These are phyloP conservation scores for Phthorimaea operculella DNA, from an alignment of 1,140 invertebrate genomes.

Conservation along the genomic window DNA sequence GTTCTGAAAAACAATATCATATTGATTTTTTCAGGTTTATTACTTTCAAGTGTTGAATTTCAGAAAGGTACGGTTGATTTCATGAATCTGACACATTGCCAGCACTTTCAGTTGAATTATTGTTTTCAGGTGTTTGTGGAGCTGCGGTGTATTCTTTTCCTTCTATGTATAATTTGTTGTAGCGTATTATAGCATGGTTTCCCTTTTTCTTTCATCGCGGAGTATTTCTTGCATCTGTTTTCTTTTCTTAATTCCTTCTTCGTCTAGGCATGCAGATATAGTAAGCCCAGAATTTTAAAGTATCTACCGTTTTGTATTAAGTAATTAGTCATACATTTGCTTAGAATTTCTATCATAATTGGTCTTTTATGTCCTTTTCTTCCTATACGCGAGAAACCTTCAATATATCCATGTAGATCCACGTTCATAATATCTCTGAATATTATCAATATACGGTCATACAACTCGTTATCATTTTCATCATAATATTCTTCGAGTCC, in stretches of 20 bases:
- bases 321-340: not conserved
- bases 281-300: not conserved
- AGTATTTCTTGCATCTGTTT: not conserved
- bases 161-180: not conserved
- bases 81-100: not conserved
- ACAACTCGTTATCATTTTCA: not conserved
- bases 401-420: not conserved
- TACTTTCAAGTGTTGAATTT: not conserved
- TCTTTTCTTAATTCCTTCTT: not conserved
- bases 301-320: not conserved
- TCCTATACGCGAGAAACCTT: not conserved
- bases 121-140: not conserved
- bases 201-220: not conserved
- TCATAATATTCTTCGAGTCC: not conserved
- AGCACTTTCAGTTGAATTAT: not conserved
- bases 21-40: not conserved
- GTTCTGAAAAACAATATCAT: slow-evolving; percentile 19
- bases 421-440: not conserved
- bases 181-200: not conserved
- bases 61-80: not conserved
- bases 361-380: not conserved
- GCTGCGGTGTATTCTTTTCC: not conserved
- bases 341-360: not conserved
- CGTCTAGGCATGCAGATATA: not conserved
- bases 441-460: not conserved